phyloP scores from a whole-genome alignment of 2,888 invertebrate species.

The Caenorhabditis sulstoni region DNA sequence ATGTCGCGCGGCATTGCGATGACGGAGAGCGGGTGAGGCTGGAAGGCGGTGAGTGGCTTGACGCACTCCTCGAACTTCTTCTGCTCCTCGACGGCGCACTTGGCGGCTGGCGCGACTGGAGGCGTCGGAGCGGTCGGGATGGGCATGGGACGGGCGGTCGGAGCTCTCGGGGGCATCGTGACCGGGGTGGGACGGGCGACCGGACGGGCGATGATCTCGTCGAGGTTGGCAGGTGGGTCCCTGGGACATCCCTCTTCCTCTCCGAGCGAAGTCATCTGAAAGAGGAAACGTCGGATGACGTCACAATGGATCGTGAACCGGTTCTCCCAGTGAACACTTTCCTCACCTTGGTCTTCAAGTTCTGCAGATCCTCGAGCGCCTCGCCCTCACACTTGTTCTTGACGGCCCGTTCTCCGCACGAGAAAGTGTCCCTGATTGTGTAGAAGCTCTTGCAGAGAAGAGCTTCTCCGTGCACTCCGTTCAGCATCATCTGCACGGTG shows the following conservation, averaged over 20 bases:
- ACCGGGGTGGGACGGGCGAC: constrained; percentile 68
- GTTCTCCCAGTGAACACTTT: background rate
- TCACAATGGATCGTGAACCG: constrained; percentile 6
- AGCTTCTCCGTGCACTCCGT: constrained; percentile 78
- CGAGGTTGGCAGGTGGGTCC: constrained; percentile 71
- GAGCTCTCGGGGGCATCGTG: constrained; percentile 56
- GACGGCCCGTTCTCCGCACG: constrained; percentile 73
- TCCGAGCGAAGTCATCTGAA: constrained; percentile 75
- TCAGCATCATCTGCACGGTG: constrained; percentile 74
- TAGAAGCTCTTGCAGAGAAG: constrained; percentile 79
- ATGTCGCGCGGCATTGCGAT: constrained; percentile 77
- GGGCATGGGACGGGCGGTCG: constrained; percentile 61
- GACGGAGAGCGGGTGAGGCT: constrained; percentile 78
- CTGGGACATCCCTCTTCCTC: constrained; percentile 77
- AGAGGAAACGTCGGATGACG: constrained; percentile 8
- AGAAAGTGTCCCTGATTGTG: constrained; percentile 74
- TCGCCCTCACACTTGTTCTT: constrained; percentile 66
- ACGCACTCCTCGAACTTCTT: constrained; percentile 76
- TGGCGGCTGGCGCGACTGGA: constrained; percentile 45
- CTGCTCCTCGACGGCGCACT: constrained; percentile 72
- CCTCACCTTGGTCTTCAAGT: constrained; percentile 67
- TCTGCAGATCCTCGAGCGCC: constrained; percentile 68
- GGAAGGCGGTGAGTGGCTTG: constrained; percentile 76
- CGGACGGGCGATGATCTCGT: constrained; percentile 75
- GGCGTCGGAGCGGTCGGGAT: constrained; percentile 55